Evolutionary conservation across 2,113 vertebrate genomes (phyloP).

Genomic region (Myotis davidii): DNA sequence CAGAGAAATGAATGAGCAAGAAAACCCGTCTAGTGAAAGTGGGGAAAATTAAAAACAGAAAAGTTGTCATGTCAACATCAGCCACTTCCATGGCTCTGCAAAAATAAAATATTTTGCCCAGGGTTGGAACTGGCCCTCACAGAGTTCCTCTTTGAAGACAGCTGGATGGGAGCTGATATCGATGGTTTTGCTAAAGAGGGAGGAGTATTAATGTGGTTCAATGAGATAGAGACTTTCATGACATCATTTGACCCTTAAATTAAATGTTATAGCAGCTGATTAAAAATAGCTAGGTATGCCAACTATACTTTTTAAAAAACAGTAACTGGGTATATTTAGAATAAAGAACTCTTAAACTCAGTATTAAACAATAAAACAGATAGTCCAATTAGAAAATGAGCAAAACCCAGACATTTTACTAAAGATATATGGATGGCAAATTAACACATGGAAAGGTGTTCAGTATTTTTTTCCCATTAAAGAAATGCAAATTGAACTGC

Average conservation of each 20-base stretch:
- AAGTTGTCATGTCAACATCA: neutral
- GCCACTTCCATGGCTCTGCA: neutral
- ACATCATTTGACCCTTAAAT: constrained; percentile 28
- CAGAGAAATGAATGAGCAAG: neutral
- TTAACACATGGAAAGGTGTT: neutral
- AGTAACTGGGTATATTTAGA: constrained; percentile 5
- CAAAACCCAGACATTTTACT: neutral
- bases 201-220: constrained; percentile 59
- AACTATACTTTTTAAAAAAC: neutral
- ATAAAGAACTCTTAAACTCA: neutral
- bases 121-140: neutral
- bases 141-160: neutral
- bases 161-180: constrained; percentile 55
- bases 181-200: constrained; percentile 52
- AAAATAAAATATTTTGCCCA: neutral
- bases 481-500: neutral
- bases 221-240: constrained; percentile 55
- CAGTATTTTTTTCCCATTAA: neutral
- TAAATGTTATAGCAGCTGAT: constrained; percentile 55
- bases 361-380: neutral
- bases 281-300: constrained; percentile 29
- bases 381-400: neutral
- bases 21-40: neutral
- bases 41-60: neutral
- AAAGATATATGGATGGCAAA: neutral